Percentiles rank a stretch among this genome's conserved stretches.
These are phyloP conservation scores for Sminthurinus aureus DNA, from an alignment of 2,888 invertebrate genomes.

Conservation along the genomic window DNA sequence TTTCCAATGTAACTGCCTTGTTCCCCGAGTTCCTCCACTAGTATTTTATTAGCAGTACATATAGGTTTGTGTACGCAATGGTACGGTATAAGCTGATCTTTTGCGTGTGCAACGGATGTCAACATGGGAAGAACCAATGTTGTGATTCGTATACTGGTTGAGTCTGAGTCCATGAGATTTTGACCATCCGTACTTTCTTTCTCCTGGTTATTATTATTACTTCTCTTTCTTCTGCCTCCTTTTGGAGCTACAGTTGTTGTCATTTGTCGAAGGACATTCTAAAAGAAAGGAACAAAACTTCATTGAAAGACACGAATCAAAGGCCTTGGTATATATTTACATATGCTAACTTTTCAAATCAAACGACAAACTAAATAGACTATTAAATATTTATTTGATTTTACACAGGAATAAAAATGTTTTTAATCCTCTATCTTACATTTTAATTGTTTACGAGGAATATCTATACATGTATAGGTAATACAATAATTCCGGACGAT, in stretches of 20 bases:
- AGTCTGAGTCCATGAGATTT: not conserved
- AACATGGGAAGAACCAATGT: not conserved
- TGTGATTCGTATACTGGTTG: not conserved
- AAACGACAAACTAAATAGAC: too few relatives aligned
- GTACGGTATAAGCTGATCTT: constrained; percentile 51
- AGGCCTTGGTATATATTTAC: too few relatives aligned
- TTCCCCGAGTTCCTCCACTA: constrained; percentile 46
- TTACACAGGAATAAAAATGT: too few relatives aligned
- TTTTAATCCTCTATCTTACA: too few relatives aligned
- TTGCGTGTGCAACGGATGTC: constrained; percentile 55
- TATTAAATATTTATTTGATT: too few relatives aligned
- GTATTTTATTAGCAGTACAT: constrained; percentile 49
- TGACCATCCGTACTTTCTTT: not conserved
- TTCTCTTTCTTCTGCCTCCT: not conserved
- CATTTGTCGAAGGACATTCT: constrained; percentile 48
- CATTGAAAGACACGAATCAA: too few relatives aligned
- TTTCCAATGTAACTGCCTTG: constrained; percentile 37
- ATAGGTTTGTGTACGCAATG: constrained; percentile 52
- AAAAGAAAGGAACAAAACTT: not conserved
- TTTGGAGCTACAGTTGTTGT: constrained; percentile 37
- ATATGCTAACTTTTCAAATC: too few relatives aligned
- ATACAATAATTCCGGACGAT: too few relatives aligned
- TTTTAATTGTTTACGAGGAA: too few relatives aligned
- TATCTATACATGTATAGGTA: too few relatives aligned
- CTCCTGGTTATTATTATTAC: not conserved